Evolutionary conservation across 1,140 invertebrate genomes (phyloP), one percentile per base, ranked within the genome.

Genomic region (Drosophila takahashii): DNA sequence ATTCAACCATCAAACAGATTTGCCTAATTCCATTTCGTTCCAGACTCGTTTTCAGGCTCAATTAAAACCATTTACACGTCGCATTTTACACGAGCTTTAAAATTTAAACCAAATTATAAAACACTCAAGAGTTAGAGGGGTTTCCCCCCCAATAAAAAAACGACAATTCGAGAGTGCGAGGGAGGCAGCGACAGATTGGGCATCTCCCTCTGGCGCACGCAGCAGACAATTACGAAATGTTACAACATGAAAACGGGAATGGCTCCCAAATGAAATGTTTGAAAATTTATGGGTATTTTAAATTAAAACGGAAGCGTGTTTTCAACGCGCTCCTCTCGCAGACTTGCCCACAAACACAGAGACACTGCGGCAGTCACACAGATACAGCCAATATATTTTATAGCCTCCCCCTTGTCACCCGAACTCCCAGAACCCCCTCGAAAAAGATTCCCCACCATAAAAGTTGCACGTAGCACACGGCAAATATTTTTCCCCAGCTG

Each of bases 201-300:
- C 37, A 26, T 69, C 61, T 62, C 74, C 54, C 45, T 77, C 54
- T 62, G 44, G 54, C 42, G 16, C 16, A 29, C 41, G 32, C 56
- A 76, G 64, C 80, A 84, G 79, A 84, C 84, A 87, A 87, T 87
- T 87, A 89, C 84, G 78, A 89, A 87, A 89, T 87, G 84, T 87
- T 84, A 80, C 86, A 87, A 86, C 87, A 83, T 87, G 79, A 83
- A 79, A 90, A 76, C 90, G 76, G 81, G 75, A 91, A 91, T 91
- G 90, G 86, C 90, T 91, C 90, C 90, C 90, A 85, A 91, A 91
- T 90, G 90, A 91, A 87, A 91, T 83, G 75, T 81, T 76, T 77
- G 81, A 87, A 91, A 91, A 91, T 91, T 91, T 91, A 91, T 91
- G 90, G 87, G 84, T 90, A 91, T 91, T 91, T 91, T 90, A 91